These are phyloP conservation scores for Plectrocnemia conspersa DNA, from an alignment of 1,140 invertebrate species.

Conservation along the genomic window DNA sequence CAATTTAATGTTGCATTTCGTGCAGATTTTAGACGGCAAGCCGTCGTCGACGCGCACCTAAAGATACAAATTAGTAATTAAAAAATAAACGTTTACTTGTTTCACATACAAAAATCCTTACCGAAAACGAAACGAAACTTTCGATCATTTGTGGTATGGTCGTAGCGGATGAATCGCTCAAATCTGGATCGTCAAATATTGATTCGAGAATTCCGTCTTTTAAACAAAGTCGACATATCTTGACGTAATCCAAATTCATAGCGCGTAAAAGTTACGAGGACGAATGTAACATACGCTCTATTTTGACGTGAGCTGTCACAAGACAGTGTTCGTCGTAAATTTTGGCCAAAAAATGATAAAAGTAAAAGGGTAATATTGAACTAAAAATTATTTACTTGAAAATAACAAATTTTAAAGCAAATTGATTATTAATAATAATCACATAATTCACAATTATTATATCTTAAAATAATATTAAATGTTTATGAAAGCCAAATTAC, in stretches of 20 bases:
- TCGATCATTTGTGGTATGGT: conserved; percentile 22
- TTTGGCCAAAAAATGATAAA: too few relatives aligned
- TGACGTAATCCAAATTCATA: conserved; percentile 9
- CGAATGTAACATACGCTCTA: too few relatives aligned
- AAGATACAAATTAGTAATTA: conserved; percentile 20
- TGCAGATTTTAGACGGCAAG: conserved; percentile 29
- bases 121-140: conserved; percentile 11
- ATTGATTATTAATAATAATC: too few relatives aligned
- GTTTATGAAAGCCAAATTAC: too few relatives aligned
- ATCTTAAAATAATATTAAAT: too few relatives aligned
- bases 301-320: too few relatives aligned
- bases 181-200: conserved; percentile 7
- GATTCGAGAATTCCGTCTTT: conserved; percentile 15
- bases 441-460: too few relatives aligned
- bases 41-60: conserved; percentile 36
- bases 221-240: conserved; percentile 22
- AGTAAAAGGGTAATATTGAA: too few relatives aligned
- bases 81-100: background rate
- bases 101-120: conserved; percentile 6
- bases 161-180: conserved; percentile 1
- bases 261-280: too few relatives aligned
- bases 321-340: too few relatives aligned
- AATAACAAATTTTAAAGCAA: too few relatives aligned
- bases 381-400: too few relatives aligned
- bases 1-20: conserved; percentile 27